Evolutionary conservation across 1,140 invertebrate genomes (phyloP), one percentile per base, ranked within the genome.

Genomic region (Lasioglossum baleicum): DNA sequence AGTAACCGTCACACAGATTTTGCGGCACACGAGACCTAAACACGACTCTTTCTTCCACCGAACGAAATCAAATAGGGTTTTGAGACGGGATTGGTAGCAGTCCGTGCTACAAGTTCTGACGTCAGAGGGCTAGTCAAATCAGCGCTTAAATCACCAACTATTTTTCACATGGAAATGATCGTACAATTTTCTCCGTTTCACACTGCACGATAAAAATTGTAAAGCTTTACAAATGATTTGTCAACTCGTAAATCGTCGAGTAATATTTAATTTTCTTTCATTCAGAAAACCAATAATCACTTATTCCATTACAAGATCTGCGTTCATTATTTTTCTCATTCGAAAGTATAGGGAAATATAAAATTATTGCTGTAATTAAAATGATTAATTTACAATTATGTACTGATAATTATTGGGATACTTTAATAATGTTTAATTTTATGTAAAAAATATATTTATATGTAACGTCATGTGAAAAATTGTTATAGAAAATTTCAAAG

Each of bases 61-160:
- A 81, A 81, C 72, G 83, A 89, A 90, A 90, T 90, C 87, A 90
- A 90, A 90, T 87, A 84, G 81, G 76, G 80, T 84, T 85, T 82
- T 71, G 61, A 53, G 63, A 82, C 60, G 81, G 73, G 84, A 89
- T 89, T 90, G 88, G 89, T 83, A 71, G 44, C 44, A 48, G 78
- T 42, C 70, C 56, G 78, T 56, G 51, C 60, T 51, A 65, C 64
- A 35, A 75, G 60, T 65, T 76, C 17, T 86, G 83, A 83, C 84
- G 82, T 83, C 86, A 84, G 13, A 13, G 8, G 31, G 17, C 67
- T 87, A 83, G 83, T 89, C 85, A 88, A 85, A 64, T 35, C 26
- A 82, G 35, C 70, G 8, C 40, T 26, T 83, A 61, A 53, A 80
- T 70, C 35, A 6, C 8, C 26, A 53, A 72, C 53, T 78, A 15